Conservation (phyloP, 2,888 invertebrate species). For the Dorcus hopei region DNA sequence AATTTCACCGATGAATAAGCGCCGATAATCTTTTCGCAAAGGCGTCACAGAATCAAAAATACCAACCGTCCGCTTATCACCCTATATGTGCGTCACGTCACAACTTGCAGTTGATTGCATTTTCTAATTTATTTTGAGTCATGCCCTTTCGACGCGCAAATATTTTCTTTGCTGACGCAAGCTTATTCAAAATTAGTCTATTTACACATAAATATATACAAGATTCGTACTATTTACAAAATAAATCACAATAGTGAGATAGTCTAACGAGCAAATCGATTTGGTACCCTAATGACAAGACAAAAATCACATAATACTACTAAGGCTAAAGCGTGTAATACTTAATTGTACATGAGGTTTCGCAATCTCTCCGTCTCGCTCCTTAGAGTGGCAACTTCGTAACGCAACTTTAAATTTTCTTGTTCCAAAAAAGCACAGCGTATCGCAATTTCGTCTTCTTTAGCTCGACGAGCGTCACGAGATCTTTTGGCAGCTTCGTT, state of each 20-base stretch:
- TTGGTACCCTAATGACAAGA: background rate
- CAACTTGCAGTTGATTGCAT: no score
- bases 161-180: no score
- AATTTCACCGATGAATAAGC: no score
- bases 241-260: background rate
- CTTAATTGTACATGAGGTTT: constrained; percentile 16
- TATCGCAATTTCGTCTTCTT: constrained; percentile 90
- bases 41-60: no score
- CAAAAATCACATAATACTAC: background rate
- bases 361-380: constrained; percentile 34
- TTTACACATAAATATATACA: background rate
- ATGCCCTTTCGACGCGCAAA: no score
- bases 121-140: no score
- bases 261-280: background rate
- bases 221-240: background rate
- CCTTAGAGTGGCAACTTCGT: constrained; percentile 49
- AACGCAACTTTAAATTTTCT: constrained; percentile 76
- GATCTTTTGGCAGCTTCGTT: constrained; percentile 95
- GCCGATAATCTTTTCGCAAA: no score
- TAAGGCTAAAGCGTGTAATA: no score
- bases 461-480: constrained; percentile 81
- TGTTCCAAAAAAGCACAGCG: constrained; percentile 83
- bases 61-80: no score
- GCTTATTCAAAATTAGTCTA: background rate
- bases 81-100: no score